These are phyloP conservation scores for Xenopus borealis DNA, from an alignment of 2,113 vertebrate genomes.

Conservation along the genomic window DNA sequence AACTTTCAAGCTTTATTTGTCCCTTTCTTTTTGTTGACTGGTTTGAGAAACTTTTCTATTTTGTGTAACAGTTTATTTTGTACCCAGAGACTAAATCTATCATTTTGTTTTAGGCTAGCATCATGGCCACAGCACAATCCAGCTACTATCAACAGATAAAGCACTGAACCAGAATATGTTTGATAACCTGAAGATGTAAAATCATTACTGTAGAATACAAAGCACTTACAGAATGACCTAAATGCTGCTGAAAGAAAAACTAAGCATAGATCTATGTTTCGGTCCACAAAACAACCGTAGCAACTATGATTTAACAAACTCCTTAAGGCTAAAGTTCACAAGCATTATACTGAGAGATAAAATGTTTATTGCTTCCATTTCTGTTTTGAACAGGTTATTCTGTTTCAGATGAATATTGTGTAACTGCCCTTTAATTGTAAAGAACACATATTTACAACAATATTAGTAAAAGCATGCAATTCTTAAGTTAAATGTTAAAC, in stretches of 20 bases:
- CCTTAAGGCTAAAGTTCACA: constrained; percentile 1
- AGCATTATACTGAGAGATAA: background rate
- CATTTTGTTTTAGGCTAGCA: background rate
- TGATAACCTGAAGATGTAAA: constrained; percentile 49
- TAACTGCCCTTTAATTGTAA: no score
- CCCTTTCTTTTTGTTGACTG: no score
- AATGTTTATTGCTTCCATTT: background rate
- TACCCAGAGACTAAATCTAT: background rate
- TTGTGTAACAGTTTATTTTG: no score
- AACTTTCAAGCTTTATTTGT: no score
- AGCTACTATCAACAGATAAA: constrained; percentile 25
- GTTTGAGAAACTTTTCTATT: no score
- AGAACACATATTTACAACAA: no score
- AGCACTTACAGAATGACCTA: constrained; percentile 34
- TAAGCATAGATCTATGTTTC: background rate
- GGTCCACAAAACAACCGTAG: constrained; percentile 4
- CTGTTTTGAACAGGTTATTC: no score
- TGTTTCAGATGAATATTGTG: no score
- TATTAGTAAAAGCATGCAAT: no score
- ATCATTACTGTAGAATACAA: constrained; percentile 42
- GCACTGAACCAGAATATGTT: constrained; percentile 54
- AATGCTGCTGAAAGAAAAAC: constrained; percentile 7
- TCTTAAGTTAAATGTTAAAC: no score
- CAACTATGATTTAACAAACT: background rate
- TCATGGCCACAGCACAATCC: background rate